Evolutionary conservation across 2,888 invertebrate species (phyloP), one percentile per base, ranked within the genome.

Genomic region (Petrolisthes manimaculis): DNA sequence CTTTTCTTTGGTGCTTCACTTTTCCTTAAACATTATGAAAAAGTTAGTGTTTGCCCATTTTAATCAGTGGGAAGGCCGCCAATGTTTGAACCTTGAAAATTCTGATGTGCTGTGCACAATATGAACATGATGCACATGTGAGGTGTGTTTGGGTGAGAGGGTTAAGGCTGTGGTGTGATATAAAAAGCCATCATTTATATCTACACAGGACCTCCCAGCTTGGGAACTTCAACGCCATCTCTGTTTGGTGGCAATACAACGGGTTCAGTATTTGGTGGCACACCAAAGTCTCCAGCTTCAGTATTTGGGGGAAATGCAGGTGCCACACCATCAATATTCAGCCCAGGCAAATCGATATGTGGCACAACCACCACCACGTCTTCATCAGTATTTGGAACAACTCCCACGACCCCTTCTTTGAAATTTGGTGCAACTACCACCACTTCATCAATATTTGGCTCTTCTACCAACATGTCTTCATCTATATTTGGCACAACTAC

Each of bases 161-260:
- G 75, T 75, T 75, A 37, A 24, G 37, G 67, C 12, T 67, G n/a
- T 67, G 14, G 67, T n/a, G 14, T 12, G n/a, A 18, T 18, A 74
- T 74, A 74, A 24, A 8, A 37, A 24, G 37, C 12, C 21, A 78
- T 78, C 6, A 51, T 78, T 78, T 24, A 37, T 24, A 37, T 54
- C 24, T 74, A 51, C 51, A 3, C 67, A 84, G 84, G 84, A 21
- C 61, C 78, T 51, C 61, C 84, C 67, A 67, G 56, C 37, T 24
- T 67, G 21, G 67, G 61, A 67, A 81, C 81, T 9, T 12, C 81
- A 5, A 8, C 67, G 12, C 67, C 81, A 12, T 67, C 81, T 37
- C 61, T 81, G 67, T 81, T 81, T 81, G 81, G 81, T 12, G 81
- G 81, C 24, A n/a, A 61, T 14, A 51, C 37, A 24, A 24, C 67